Conservation (phyloP, 2,888 invertebrate species). For the Auanema sp. region DNA sequence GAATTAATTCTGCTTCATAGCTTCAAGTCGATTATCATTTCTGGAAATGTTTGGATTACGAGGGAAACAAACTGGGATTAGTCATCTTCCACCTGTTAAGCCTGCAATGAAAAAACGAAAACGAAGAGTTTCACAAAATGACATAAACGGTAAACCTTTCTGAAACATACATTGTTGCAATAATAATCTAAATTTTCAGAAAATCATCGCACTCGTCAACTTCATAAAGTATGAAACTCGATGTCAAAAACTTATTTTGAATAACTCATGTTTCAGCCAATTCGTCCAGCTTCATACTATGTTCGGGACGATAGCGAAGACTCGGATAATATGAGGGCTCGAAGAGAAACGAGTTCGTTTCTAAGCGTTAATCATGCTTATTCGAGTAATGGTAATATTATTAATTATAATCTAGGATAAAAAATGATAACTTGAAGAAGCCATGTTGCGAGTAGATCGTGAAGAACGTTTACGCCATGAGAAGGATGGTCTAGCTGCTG, state of each 20-base stretch:
- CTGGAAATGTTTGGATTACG: constrained; percentile 53
- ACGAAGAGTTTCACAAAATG: constrained; percentile 6
- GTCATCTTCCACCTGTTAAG: constrained; percentile 15
- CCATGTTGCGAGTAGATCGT: constrained; percentile 28
- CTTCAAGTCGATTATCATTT: constrained; percentile 56
- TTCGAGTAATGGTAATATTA: constrained; percentile 1
- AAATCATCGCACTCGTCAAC: constrained; percentile 22
- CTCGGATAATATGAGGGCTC: constrained; percentile 30
- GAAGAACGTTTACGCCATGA: constrained; percentile 38
- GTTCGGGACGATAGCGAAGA: constrained; percentile 42
- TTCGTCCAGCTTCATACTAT: constrained; percentile 38
- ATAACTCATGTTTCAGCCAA: constrained; percentile 13
- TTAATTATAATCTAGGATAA: too few relatives aligned
- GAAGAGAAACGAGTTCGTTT: constrained; percentile 31
- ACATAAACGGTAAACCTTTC: too few relatives aligned
- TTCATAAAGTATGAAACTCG: constrained; percentile 15
- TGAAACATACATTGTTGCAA: too few relatives aligned
- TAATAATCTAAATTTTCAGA: constrained; percentile 13
- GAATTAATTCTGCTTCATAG: constrained; percentile 22
- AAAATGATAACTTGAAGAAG: constrained; percentile 24
- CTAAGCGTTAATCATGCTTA: constrained; percentile 26
- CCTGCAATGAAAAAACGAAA: constrained; percentile 17
- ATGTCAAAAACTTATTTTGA: too few relatives aligned
- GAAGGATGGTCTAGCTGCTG: constrained; percentile 41
- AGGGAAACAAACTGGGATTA: constrained; percentile 10